Evolutionary conservation across 92 coral and sea anemone species (phyloP), one percentile per base, ranked within the genome.

Genomic region (Zoanthus sansibaricus): DNA sequence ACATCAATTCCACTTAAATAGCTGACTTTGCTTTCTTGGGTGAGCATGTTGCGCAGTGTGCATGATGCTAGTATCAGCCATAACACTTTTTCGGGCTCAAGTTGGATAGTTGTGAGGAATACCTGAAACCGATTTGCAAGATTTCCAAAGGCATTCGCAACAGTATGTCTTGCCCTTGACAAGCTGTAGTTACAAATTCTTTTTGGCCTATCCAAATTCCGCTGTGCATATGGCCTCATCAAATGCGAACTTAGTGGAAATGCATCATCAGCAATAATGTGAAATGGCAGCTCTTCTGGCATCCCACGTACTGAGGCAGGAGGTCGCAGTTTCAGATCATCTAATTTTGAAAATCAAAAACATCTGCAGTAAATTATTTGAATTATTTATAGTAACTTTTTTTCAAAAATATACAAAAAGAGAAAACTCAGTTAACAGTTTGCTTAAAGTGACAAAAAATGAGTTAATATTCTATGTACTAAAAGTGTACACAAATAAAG

Each of bases 211-310:
- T 78, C 78, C 88, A 73, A 16, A 33, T 56, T 48, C 56, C 82
- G 48, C 32, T 32, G 56, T 45, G 72, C 49, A 25, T 25, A 25
- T 25, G 25, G 25, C 25, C 0, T 25, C 25, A 25, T 25, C 25
- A 25, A 25, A 25, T 25, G 25, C 25, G 25, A 25, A 25, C 25
- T 25, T 25, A 25, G 25, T 25, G 25, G 25, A 25, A 25, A n/a
- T 45, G 86, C 86, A 61, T 82, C 75, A 82, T 82, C 86, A 30
- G 30, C 86, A 30, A 82, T 56, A 10, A 82, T 82, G 52, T 82
- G 86, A 44, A 42, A 82, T 16, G 51, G 59, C 31, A 82, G 56
- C 73, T 25, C 25, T 25, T 25, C 25, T 25, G 25, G 25, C 25
- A 25, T 25, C 25, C 25, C 25, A 25, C 25, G 25, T 25, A 25